Base-by-base conservation (phyloP, 2,797 vertebrate species). In the Alectoris magna region DNA sequence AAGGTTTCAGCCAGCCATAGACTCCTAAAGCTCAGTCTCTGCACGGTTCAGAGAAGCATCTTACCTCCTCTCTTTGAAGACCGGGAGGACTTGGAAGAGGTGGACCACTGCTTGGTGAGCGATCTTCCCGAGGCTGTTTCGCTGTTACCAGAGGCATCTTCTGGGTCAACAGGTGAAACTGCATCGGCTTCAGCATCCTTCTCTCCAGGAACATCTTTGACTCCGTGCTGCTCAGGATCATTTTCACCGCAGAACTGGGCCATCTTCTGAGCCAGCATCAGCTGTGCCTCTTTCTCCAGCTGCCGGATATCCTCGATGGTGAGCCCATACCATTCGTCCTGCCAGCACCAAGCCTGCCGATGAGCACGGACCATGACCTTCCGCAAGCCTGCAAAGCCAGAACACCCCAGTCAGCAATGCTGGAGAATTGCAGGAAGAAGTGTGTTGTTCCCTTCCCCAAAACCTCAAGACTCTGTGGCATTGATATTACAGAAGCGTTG, bases 301-400 rank as follows among this genome's bases (percentile, higher is more conserved):
- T 98, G 98, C 89, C 99, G 95, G 96, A 99, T 99, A 96, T 99
- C 98, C 90, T 99, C 99, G 7, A 99, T 99, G 96, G 98, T 99
- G 87, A 99, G 98, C 41, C 99, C 99, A 0, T 98, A 99, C 99
- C 99, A 99, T 71, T 99, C 99, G 2, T 99, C 99, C 97, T 99
- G 99, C 99, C 99, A 99, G 97, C 99, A 99, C 99, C 99, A 99
- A 2, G 99, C 99, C 97, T 99, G 99, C 29, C 99, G 97, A 96
- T 99, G 99, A 21, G 99, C 99, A 31, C 99, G 98, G 4, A 99
- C 99, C 99, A 99, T 99, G 87, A 99, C 99, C 97, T 99, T 99
- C 97, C 99, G 97, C 49, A 99, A 97, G 46, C 99, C 99, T 99
- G 97, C 38, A 60, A 91, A 85, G 41, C 49, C 75, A 92, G 1